These are phyloP conservation scores for Tenthredo notha DNA, from an alignment of 2,888 invertebrate genomes.

Conservation along the genomic window DNA sequence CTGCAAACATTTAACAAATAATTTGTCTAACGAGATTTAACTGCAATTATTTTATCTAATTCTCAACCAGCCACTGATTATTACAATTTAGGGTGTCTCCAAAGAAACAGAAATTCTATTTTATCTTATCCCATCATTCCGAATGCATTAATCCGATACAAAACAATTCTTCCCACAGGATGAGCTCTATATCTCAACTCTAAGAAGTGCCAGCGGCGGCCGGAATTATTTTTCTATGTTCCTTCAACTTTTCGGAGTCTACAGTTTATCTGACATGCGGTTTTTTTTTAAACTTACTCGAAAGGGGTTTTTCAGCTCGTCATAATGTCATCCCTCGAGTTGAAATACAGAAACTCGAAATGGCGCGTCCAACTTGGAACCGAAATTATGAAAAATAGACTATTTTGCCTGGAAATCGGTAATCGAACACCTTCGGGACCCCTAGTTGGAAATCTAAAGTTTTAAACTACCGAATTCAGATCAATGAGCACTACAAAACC, in stretches of 20 bases:
- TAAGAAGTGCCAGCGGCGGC: neutral
- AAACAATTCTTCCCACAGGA: neutral
- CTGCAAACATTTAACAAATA: conserved; percentile 57
- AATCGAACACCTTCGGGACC: neutral
- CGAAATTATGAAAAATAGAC: neutral
- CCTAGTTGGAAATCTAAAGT: neutral
- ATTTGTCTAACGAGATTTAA: conserved; percentile 78
- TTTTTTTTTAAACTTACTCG: neutral
- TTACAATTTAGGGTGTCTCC: neutral
- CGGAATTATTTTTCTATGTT: neutral
- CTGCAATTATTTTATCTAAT: conserved; percentile 66
- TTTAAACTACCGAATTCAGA: neutral
- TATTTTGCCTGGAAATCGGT: neutral
- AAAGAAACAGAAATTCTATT: neutral
- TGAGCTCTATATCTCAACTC: neutral
- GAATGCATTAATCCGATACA: neutral
- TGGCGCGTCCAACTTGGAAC: neutral
- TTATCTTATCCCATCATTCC: neutral
- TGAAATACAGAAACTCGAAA: neutral
- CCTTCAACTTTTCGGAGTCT: neutral
- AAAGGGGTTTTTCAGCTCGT: neutral
- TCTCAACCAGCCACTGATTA: conserved; percentile 24
- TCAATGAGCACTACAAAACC: neutral
- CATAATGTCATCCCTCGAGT: neutral
- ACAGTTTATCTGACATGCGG: neutral